A percentile compares a stretch with the other conserved stretches of the same genome.
phyloP scores from a whole-genome alignment of 2,113 vertebrate species.

The Saccopteryx leptura region DNA sequence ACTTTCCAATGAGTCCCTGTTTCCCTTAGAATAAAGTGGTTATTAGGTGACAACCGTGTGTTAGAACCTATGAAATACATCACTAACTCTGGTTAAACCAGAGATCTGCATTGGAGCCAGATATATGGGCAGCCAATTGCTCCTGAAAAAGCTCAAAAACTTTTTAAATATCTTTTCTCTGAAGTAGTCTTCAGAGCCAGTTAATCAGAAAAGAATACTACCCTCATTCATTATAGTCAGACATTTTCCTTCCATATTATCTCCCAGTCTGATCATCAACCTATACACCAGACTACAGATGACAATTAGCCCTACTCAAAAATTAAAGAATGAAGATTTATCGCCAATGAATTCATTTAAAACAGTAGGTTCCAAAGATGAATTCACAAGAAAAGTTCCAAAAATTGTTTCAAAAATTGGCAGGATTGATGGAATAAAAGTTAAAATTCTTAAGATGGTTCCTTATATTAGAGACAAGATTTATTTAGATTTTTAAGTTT shows the following conservation, averaged over 20 bases:
- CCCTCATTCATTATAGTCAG: not conserved
- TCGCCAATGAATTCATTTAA: not conserved
- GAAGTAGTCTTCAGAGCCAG: not conserved
- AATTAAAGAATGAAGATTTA: not conserved
- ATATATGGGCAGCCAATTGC: not conserved
- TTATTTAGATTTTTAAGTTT: slow-evolving; percentile 38
- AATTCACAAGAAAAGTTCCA: not conserved
- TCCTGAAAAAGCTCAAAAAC: not conserved
- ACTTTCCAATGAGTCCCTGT: not conserved
- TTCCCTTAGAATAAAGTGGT: not conserved
- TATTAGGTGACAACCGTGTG: not conserved
- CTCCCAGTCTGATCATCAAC: not conserved
- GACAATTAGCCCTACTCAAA: not conserved
- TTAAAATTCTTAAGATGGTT: not conserved
- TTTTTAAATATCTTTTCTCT: not conserved
- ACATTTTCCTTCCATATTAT: not conserved
- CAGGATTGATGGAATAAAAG: slow-evolving; percentile 18
- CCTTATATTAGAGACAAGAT: not conserved
- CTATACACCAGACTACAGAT: not conserved
- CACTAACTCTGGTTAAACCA: not conserved
- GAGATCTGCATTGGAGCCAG: not conserved
- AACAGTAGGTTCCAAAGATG: not conserved
- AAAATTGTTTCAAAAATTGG: slow-evolving; percentile 16
- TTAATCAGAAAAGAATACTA: not conserved
- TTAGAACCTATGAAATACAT: not conserved